phyloP scores from a whole-genome alignment of 2,113 vertebrate species.

The Lepus europaeus region DNA sequence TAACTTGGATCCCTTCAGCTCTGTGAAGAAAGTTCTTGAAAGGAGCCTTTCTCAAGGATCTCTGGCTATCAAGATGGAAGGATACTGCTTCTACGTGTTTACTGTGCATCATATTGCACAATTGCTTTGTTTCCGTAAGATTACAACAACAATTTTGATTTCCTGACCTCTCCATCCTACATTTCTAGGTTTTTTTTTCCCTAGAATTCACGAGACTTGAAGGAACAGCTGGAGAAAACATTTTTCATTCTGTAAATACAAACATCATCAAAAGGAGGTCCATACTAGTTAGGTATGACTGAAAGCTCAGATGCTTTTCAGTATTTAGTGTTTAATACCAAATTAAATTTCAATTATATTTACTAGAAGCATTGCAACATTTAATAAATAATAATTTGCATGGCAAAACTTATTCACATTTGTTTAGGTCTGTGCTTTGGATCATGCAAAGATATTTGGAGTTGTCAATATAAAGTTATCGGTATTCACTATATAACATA shows the following conservation, averaged over 20 bases:
- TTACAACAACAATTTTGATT: constrained; percentile 27
- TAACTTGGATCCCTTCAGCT: neutral
- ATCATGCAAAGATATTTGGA: constrained; percentile 76
- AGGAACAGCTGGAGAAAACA: constrained; percentile 68
- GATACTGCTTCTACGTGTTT: neutral
- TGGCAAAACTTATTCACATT: constrained; percentile 85
- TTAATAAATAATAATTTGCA: constrained; percentile 86
- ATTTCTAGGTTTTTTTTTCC: neutral
- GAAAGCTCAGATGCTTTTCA: constrained; percentile 76
- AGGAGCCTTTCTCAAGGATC: neutral
- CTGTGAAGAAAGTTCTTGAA: neutral
- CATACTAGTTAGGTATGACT: constrained; percentile 67
- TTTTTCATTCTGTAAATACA: constrained; percentile 80
- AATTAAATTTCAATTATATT: constrained; percentile 84
- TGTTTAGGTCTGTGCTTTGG: constrained; percentile 82
- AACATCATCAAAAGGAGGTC: constrained; percentile 64
- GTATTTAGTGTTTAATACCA: constrained; percentile 83
- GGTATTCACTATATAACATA: constrained; percentile 73
- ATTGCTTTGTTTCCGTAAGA: constrained; percentile 42
- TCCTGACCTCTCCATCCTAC: neutral
- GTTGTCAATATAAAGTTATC: constrained; percentile 60
- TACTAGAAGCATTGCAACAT: constrained; percentile 82
- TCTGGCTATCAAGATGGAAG: neutral
- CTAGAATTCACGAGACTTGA: constrained; percentile 62
- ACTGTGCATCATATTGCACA: neutral